Base-by-base conservation (phyloP, 2,797 vertebrate genomes). In the Falco peregrinus region DNA sequence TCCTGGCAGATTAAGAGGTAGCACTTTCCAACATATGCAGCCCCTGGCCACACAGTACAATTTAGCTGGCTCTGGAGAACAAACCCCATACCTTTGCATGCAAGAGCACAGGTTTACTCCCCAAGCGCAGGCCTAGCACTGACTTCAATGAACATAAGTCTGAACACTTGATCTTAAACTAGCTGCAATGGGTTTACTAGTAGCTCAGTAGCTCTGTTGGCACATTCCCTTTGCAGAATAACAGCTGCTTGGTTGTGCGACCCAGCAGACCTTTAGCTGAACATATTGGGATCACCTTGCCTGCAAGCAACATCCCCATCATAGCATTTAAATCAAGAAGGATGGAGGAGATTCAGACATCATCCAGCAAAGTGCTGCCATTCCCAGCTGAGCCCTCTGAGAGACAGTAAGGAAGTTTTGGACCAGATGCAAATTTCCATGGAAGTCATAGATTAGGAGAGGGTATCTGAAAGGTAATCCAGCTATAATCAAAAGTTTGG, bases 371-470 rank as follows among this genome's bases (percentile, higher is more conserved):
- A 0, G 0, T 25, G 41, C 71, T 80, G 45, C 53, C 75, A 45
- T 80, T 96, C 83, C 69, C 82, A 91, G 56, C 48, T 76, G 75
- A 93, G 64, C 41, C 20, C 74, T 50, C n/a, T 33, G 29, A 64
- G 76, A 84, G 35, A 87, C 8, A 37, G 11, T 6, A 28, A 33
- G 17, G 69, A 81, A 21, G 31, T 11, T 69, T 89, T 29, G 51
- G 69, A 56, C 13, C 2, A 8, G 19, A 13, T 64, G 17, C 71
- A 59, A 65, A 88, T 93, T 91, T 90, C 77, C n/a, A 78, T 63
- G 70, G 56, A 79, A 11, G 5, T 56, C 74, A 37, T 9, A 37
- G 53, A 69, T 17, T 13, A 59, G 43, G 37, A 84, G 31, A 51
- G 5, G 21, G 8, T 50, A 43, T 25, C 50, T 71, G 53, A 87